Conservation (phyloP, 2,113 vertebrate species). For the Pheucticus melanocephalus region DNA sequence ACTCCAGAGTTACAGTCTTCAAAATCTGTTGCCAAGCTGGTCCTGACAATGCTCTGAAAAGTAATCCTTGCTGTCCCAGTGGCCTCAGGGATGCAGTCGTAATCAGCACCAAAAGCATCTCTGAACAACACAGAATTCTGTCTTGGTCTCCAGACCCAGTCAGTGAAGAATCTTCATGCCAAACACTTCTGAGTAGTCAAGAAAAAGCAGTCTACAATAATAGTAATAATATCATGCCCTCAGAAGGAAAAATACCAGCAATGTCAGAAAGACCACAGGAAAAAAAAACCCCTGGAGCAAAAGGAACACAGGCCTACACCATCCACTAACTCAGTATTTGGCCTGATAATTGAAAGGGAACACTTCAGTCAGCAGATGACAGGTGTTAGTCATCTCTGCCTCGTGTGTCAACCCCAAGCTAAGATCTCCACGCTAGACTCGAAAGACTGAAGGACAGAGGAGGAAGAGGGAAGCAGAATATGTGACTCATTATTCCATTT, state of each 20-base stretch:
- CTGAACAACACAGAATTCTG: background rate
- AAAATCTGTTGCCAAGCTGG: background rate
- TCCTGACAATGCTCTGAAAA: constrained; percentile 1
- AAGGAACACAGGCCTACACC: background rate
- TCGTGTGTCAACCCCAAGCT: background rate
- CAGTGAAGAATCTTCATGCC: background rate
- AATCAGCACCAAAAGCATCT: background rate
- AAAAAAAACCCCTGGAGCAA: background rate
- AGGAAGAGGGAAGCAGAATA: background rate
- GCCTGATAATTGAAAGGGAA: background rate
- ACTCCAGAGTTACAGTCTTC: background rate
- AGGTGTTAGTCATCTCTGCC: background rate
- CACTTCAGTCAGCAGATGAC: background rate
- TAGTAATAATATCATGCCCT: background rate
- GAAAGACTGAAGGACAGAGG: background rate
- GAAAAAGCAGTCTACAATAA: background rate
- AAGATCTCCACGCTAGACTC: background rate
- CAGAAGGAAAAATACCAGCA: background rate
- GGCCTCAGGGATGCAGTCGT: background rate
- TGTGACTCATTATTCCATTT: background rate
- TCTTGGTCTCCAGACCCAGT: background rate
- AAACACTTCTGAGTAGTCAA: background rate
- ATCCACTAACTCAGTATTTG: background rate
- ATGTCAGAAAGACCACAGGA: background rate
- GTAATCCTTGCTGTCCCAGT: background rate